Conservation (phyloP, 2,888 invertebrate genomes). For the Dynastes grantii region DNA sequence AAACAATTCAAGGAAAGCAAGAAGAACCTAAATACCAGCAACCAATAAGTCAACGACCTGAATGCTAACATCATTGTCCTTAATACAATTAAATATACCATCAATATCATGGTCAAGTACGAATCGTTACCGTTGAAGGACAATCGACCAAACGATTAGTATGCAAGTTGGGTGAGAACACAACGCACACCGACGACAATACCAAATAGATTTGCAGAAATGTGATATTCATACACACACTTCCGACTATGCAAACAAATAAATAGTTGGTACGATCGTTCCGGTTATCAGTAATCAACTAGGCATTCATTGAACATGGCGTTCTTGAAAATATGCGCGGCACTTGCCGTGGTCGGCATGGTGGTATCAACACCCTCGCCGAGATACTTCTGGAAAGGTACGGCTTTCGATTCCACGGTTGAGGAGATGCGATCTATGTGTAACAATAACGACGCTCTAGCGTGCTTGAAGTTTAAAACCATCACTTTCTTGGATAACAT, state of each 20-base stretch:
- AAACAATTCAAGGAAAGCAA: constrained; percentile 57
- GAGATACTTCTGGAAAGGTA: constrained; percentile 75
- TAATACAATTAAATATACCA: constrained; percentile 51
- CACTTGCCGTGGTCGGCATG: constrained; percentile 70
- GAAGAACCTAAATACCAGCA: constrained; percentile 57
- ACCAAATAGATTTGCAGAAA: constrained; percentile 59
- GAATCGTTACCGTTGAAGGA: constrained; percentile 32
- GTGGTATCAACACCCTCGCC: constrained; percentile 53
- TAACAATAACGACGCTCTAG: constrained; percentile 82
- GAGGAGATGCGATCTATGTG: constrained; percentile 85
- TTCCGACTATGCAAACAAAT: constrained; percentile 59
- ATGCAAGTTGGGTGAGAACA: constrained; percentile 53
- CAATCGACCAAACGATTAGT: constrained; percentile 52
- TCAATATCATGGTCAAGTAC: constrained; percentile 44
- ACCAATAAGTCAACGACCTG: constrained; percentile 55
- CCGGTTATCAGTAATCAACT: constrained; percentile 56
- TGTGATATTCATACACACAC: constrained; percentile 57
- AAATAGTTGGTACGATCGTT: constrained; percentile 60
- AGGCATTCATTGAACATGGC: constrained; percentile 57
- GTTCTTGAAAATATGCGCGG: constrained; percentile 58
- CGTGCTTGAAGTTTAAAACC: constrained; percentile 88
- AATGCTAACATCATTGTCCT: constrained; percentile 59
- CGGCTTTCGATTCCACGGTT: constrained; percentile 81
- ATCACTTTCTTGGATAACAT: constrained; percentile 85
- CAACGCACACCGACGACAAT: constrained; percentile 54